phyloP scores from a whole-genome alignment of 1,140 invertebrate genomes.

The Drosophila parvula region DNA sequence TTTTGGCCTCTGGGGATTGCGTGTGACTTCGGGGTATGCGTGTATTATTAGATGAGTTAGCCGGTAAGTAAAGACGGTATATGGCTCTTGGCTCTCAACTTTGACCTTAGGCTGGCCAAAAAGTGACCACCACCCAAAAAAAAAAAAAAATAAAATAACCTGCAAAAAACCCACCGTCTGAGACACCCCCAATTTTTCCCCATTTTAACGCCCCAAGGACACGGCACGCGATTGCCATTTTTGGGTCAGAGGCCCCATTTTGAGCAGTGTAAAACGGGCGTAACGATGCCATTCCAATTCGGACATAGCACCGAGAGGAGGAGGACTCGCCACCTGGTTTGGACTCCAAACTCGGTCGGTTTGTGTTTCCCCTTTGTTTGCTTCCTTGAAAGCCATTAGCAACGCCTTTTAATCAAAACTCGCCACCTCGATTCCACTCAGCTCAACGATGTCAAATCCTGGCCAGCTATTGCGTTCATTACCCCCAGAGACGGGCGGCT shows the following conservation, averaged over 20 bases:
- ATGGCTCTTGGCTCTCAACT: conserved; percentile 46
- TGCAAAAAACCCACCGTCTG: neutral
- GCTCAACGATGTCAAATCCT: too few species aligned
- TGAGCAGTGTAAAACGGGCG: conserved; percentile 14
- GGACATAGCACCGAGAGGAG: conserved; percentile 22
- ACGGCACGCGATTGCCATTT: conserved; percentile 40
- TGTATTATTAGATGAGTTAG: conserved; percentile 51
- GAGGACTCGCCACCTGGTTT: conserved; percentile 2
- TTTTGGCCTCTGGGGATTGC: conserved; percentile 6
- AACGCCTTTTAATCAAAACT: conserved; percentile 73
- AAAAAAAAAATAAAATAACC: neutral
- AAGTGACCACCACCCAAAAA: conserved; percentile 13
- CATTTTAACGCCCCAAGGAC: conserved; percentile 3
- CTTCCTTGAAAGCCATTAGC: conserved; percentile 60
- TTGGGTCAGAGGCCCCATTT: conserved; percentile 17
- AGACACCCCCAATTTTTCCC: neutral
- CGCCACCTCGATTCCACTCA: conserved; percentile 25
- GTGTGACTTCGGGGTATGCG: conserved; percentile 13
- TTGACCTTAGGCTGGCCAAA: conserved; percentile 41
- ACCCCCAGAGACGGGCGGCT: neutral
- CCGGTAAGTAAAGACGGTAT: conserved; percentile 25
- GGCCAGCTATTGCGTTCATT: conserved; percentile 28
- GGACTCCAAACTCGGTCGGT: neutral
- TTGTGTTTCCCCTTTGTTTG: conserved; percentile 8
- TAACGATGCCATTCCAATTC: conserved; percentile 39